Evolutionary conservation across 2,888 invertebrate genomes (phyloP).

Genomic region (Limulus polyphemus): DNA sequence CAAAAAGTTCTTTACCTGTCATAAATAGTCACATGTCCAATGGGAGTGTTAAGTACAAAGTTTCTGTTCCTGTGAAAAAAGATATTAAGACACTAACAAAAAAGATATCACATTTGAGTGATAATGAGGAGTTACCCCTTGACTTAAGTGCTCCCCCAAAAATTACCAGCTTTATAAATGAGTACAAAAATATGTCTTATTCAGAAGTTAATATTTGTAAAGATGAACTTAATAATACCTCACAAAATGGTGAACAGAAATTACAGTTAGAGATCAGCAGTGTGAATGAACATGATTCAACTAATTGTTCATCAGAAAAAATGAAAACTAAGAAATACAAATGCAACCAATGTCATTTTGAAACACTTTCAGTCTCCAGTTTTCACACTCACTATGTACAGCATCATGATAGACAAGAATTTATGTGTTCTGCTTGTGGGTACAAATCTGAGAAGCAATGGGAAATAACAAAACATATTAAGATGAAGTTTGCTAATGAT

Average conservation of each 20-base stretch:
- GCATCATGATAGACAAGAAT: conserved; percentile 78
- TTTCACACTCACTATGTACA: conserved; percentile 90
- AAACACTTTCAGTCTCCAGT: conserved; percentile 81
- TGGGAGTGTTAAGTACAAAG: background rate
- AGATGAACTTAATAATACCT: too few species aligned
- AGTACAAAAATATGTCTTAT: too few species aligned
- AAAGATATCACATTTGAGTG: too few species aligned
- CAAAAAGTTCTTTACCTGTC: background rate
- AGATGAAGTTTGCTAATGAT: conserved; percentile 65
- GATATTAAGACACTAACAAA: background rate
- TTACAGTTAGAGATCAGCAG: background rate
- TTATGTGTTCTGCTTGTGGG: conserved; percentile 85
- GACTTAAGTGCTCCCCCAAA: too few species aligned
- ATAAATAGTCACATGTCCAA: background rate
- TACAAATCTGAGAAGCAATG: conserved; percentile 92
- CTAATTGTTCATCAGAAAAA: background rate
- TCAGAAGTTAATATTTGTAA: too few species aligned
- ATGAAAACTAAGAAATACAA: conserved; percentile 56
- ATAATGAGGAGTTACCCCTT: too few species aligned
- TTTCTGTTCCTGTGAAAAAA: background rate
- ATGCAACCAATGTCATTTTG: conserved; percentile 81
- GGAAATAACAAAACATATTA: conserved; percentile 92
- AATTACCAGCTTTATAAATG: too few species aligned
- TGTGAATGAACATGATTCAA: background rate
- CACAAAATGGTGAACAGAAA: too few species aligned